phyloP scores from a whole-genome alignment of 1,140 invertebrate species.

The Atta texana region DNA sequence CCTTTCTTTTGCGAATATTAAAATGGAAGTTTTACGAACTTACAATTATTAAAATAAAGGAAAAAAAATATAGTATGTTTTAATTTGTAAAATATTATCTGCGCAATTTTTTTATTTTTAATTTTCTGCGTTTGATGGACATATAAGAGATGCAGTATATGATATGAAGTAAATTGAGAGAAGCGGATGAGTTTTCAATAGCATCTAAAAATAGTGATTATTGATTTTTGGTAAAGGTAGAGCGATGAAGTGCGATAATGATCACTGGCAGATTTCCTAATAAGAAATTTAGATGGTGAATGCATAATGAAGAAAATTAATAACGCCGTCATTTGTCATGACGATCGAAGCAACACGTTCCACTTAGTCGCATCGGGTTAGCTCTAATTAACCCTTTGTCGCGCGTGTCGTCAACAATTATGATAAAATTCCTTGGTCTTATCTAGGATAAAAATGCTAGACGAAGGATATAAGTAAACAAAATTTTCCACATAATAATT shows the following conservation, averaged over 20 bases:
- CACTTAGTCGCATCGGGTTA: slow-evolving; percentile 23
- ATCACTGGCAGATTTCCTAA: not conserved
- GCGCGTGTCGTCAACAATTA: slow-evolving; percentile 53
- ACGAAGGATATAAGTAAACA: slow-evolving; percentile 17
- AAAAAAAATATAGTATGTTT: not conserved
- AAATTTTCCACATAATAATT: not conserved
- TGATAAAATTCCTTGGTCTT: slow-evolving; percentile 8
- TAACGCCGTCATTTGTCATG: not conserved
- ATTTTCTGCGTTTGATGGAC: not conserved
- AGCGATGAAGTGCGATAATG: slow-evolving; percentile 12
- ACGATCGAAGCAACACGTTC: slow-evolving; percentile 37
- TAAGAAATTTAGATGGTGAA: slow-evolving; percentile 16
- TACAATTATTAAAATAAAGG: not conserved
- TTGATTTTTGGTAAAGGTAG: not conserved
- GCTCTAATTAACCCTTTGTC: slow-evolving; percentile 52
- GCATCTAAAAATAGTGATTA: not conserved
- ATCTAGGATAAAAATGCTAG: too few species aligned
- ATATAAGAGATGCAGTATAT: not conserved
- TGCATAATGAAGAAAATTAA: slow-evolving; percentile 39
- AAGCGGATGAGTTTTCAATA: not conserved
- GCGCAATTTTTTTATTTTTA: not conserved
- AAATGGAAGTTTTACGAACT: not conserved
- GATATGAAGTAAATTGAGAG: not conserved
- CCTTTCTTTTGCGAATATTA: not conserved
- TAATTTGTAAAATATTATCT: not conserved